Conservation (phyloP, 2,113 vertebrate genomes). For the Nannobrachium achirus region DNA sequence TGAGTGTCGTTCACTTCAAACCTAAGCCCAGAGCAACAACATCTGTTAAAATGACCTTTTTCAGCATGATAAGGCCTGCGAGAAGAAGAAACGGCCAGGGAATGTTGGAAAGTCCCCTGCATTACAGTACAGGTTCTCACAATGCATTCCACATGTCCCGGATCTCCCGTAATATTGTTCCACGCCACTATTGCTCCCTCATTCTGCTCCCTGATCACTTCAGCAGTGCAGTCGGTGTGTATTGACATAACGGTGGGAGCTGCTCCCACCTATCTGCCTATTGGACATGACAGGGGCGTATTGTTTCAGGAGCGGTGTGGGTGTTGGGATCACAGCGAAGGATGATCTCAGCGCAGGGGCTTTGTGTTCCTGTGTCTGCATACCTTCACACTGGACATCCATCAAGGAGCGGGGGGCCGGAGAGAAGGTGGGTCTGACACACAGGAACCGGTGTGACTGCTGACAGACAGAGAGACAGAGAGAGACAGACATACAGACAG, state of each 20-base stretch:
- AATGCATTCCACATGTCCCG: conserved; percentile 51
- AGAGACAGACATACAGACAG: neutral
- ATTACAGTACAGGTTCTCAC: conserved; percentile 34
- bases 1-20: neutral
- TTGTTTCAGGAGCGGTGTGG: conserved; percentile 37
- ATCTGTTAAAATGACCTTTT: conserved; percentile 19
- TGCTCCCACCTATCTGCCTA: conserved; percentile 49
- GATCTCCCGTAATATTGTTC: conserved; percentile 37
- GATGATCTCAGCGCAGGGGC: conserved; percentile 23
- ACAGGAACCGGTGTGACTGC: conserved; percentile 8
- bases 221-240: conserved; percentile 23
- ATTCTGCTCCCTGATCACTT: conserved; percentile 40
- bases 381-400: conserved; percentile 29
- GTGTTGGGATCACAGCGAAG: conserved; percentile 22
- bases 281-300: conserved; percentile 26
- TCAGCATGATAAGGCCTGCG: neutral
- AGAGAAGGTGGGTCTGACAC: neutral
- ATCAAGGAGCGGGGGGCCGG: conserved; percentile 1
- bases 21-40: conserved; percentile 1
- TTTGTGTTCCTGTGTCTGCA: conserved; percentile 38
- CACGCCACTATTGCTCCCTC: conserved; percentile 19
- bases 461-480: conserved; percentile 7
- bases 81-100: conserved; percentile 6
- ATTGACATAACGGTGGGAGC: conserved; percentile 43
- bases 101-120: conserved; percentile 53